Evolutionary conservation across 2,888 invertebrate genomes (phyloP), one percentile per base, ranked within the genome.

Genomic region (Ephialtes manifestator): DNA sequence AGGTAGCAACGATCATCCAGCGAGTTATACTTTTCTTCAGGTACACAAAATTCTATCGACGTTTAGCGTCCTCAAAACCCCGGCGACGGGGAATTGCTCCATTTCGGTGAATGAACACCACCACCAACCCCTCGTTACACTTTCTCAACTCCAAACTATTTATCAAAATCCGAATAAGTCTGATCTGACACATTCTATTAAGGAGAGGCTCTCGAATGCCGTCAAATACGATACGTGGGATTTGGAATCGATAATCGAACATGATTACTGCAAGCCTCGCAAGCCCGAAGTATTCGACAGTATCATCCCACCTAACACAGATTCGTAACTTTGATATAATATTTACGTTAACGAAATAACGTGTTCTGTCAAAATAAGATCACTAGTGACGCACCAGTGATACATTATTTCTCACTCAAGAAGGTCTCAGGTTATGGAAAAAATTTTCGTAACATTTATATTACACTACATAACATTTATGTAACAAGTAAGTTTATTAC

Each of bases 1-100:
- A 20, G 86, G 87, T 39, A 53, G 65, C n/a, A 83, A 89, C 81
- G 88, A 86, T 31, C 87, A 89, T 55, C 88, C 87, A 4, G 80
- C 87, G 13, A 70, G 67, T 58, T 51, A 67, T 39, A 76, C 70
- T 11, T 84, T 84, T 39, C 68, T 84, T 2, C 75, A 80, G 48
- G 81, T 84, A 11, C 53, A 80, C 63, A 83, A 85, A 72, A 85
- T 86, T 18, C 53, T 83, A 15, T 85, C 83, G 20, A 77, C 72
- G 67, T 86, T 55, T 60, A 80, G 74, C 70, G 48, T 83, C 18
- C 58, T 85, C 4, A 80, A 79, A 60, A 77, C 84, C 7, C 83
- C 81, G 53, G 63, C 78, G 75, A 71, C 65, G 20, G 86, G 77
- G n/a, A 84, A 83, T 80, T 86, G 81, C 53, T 80, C 84, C 7